Evolutionary conservation across 2,113 vertebrate genomes (phyloP), one percentile per base, ranked within the genome.

Genomic region (Nansenia antarctica): DNA sequence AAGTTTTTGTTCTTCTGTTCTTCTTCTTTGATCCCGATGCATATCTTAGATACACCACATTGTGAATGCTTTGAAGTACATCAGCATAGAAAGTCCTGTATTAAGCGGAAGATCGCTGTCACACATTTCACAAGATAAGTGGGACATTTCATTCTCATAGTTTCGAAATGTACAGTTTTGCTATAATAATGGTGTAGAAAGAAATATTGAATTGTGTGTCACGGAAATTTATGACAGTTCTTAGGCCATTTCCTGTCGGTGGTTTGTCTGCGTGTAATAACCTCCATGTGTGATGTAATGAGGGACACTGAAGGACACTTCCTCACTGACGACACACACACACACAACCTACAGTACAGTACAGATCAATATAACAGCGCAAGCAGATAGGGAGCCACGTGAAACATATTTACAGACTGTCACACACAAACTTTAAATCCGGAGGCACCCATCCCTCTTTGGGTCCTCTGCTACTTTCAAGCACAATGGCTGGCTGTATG

Each of bases 191-290:
- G 31, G n/a, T 69, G 9, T 5, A 70, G 29, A 37, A 8, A 20
- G n/a, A 39, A 37, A n/a, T 11, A 26, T 8, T 30, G 20, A 5
- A 5, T 37, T 9, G n/a, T 32, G 12, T 27, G 8, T 8, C 22
- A 34, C 18, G 20, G 18, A 34, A 35, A 60, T 60, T 18, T 15
- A 20, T 60, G n/a, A 88, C 89, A 83, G 87, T 88, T 90, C 71
- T 88, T 87, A 89, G 82, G 86, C 85, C 84, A 90, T 80, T 87
- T 89, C 89, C 83, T 87, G 89, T 80, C 80, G 76, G 85, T 83
- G 87, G 86, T 88, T 86, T 85, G 86, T 87, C 81, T 80, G 81
- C 78, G 80, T 84, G 89, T 85, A 90, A 89, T 88, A 90, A 89
- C 87, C 85, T 82, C 86, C 87, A 86, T 84, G 71, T 85, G 81